Evolutionary conservation across 2,113 vertebrate genomes (phyloP), one percentile per base, ranked within the genome.

Genomic region (Ctenomys sociabilis): DNA sequence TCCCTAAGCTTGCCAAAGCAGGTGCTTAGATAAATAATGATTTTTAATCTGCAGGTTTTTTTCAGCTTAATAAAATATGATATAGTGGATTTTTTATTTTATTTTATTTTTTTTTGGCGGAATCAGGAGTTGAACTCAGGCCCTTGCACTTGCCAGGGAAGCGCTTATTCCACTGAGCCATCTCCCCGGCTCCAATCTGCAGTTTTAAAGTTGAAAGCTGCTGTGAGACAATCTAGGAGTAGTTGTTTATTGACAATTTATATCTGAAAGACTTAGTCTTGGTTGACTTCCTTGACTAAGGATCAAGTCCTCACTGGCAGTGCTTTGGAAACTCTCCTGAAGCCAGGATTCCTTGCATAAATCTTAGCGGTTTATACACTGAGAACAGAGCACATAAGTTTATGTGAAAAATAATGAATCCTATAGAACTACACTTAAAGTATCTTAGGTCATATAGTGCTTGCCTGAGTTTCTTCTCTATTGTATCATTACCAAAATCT

Each of bases 171-270:
- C n/a, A n/a, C n/a, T n/a, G n/a, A n/a, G n/a, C n/a, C n/a, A n/a
- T n/a, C n/a, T n/a, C n/a, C n/a, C n/a, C n/a, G n/a, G n/a, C n/a
- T n/a, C n/a, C n/a, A 89, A 92, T 92, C 90, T 88, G 28, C 63
- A 30, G 63, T 30, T 64, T 64, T 93, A 77, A 86, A 93, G 75
- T 87, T 72, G 87, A 66, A 82, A 85, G 93, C 40, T 88, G 21
- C 35, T 32, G 22, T 32, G 19, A 37, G 0, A 87, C 21, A 30
- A 90, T 7, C 37, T 61, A 64, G 52, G 52, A 72, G 5, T 73
- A 70, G 64, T 16, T 92, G 66, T 81, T 96, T 92, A 85, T 54
- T 94, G 54, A 93, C n/a, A 93, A 19, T 3, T 91, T 90, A 78
- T 19, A 96, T 9, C 21, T 52, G 45, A 40, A 80, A 10, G 57